Evolutionary conservation across 2,113 vertebrate species (phyloP).

Genomic region (Gulo gulo): DNA sequence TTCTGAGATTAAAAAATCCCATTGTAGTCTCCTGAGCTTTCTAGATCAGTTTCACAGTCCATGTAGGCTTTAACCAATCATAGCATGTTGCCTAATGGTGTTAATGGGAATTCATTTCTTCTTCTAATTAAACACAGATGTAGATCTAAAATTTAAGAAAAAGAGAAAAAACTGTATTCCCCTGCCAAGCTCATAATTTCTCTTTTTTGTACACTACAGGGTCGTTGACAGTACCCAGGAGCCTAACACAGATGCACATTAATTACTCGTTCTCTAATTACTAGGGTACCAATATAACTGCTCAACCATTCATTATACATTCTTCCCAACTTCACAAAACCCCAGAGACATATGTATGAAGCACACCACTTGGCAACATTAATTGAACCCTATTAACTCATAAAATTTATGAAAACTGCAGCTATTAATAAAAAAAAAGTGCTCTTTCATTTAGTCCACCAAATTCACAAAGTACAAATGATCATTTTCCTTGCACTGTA

Average conservation of each 20-base stretch:
- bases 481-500: slow-evolving; percentile 69
- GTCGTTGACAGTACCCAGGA: slow-evolving; percentile 81
- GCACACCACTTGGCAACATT: slow-evolving; percentile 77
- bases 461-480: slow-evolving; percentile 26
- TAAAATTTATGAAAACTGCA: slow-evolving; percentile 80
- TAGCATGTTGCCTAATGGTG: slow-evolving; percentile 71
- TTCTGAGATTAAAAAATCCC: slow-evolving; percentile 54
- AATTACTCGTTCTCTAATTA: slow-evolving; percentile 86
- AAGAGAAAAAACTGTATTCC: slow-evolving; percentile 81
- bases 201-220: slow-evolving; percentile 76
- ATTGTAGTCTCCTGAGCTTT: slow-evolving; percentile 64
- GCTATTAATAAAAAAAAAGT: slow-evolving; percentile 79
- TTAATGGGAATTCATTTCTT: slow-evolving; percentile 83
- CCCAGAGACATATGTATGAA: slow-evolving; percentile 76
- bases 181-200: slow-evolving; percentile 79
- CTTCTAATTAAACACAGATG: slow-evolving; percentile 86
- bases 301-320: slow-evolving; percentile 83
- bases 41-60: slow-evolving; percentile 70
- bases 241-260: slow-evolving; percentile 84
- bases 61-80: slow-evolving; percentile 77
- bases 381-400: slow-evolving; percentile 85
- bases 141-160: slow-evolving; percentile 84
- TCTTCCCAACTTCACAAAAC: slow-evolving; percentile 81
- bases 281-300: slow-evolving; percentile 78
- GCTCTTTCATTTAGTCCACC: slow-evolving; percentile 73